Conservation (phyloP, 2,797 vertebrate genomes). For the Oreochromis mossambicus region DNA sequence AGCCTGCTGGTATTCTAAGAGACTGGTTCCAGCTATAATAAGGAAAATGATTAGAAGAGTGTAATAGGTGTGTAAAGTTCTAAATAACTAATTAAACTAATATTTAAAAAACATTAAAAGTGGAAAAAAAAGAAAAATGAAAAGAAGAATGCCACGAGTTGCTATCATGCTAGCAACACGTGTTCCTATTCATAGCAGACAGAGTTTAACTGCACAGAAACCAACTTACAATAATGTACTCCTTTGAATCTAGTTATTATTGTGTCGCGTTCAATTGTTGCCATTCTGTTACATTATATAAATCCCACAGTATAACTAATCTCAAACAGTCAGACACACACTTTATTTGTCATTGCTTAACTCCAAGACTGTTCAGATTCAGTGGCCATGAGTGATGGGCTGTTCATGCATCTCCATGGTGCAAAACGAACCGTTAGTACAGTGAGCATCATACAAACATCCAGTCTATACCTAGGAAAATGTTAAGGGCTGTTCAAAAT, state of each 20-base stretch:
- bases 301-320: not conserved
- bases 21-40: not conserved
- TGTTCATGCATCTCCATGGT: not conserved
- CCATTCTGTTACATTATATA: not conserved
- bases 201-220: not conserved
- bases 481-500: not conserved
- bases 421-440: not conserved
- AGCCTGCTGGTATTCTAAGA: not conserved
- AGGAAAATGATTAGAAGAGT: not conserved
- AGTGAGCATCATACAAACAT: not conserved
- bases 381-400: not conserved
- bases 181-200: not conserved
- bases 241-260: not conserved
- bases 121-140: not conserved
- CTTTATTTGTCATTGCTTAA: not conserved
- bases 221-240: not conserved
- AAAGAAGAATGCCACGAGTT: not conserved
- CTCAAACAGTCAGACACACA: not conserved
- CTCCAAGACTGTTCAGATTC: not conserved
- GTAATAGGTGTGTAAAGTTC: not conserved
- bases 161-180: not conserved
- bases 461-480: not conserved
- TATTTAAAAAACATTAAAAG: not conserved
- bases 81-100: not conserved
- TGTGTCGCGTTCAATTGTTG: not conserved